phyloP scores from a whole-genome alignment of 2,888 invertebrate genomes.

The Tetheella fluctuosa region DNA sequence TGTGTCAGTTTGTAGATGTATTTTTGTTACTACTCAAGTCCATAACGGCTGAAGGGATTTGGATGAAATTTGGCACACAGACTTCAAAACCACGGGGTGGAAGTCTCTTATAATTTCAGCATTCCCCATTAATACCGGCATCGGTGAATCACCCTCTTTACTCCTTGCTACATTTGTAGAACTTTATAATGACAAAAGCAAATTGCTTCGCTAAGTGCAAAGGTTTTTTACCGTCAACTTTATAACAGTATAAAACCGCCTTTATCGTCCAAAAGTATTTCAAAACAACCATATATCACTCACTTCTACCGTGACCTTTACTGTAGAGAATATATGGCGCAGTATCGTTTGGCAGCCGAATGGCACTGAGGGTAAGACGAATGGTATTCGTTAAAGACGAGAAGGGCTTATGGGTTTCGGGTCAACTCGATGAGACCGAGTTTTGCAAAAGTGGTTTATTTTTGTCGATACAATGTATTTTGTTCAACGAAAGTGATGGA shows the following conservation, averaged over 20 bases:
- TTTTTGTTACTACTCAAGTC: too few relatives aligned
- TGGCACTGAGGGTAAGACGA: not conserved
- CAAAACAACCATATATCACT: conserved; percentile 4
- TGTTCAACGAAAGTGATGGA: not conserved
- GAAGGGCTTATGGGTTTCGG: not conserved
- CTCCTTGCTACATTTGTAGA: not conserved
- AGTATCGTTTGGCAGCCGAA: not conserved
- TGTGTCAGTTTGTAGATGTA: too few relatives aligned
- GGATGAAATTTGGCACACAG: too few relatives aligned
- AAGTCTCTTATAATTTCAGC: too few relatives aligned
- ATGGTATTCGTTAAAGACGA: not conserved
- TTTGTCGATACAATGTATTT: not conserved
- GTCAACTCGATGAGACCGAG: conserved; percentile 1
- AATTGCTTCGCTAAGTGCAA: not conserved
- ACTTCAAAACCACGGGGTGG: too few relatives aligned
- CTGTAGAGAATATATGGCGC: not conserved
- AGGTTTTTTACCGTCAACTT: not conserved
- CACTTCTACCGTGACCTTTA: not conserved
- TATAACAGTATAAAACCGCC: not conserved
- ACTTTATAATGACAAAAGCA: not conserved
- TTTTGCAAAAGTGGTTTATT: conserved; percentile 8
- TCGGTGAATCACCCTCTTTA: too few relatives aligned
- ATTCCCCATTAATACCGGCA: too few relatives aligned
- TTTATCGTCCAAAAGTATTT: conserved; percentile 5
- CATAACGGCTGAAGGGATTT: too few relatives aligned